Base-by-base conservation (phyloP, 2,888 invertebrate genomes). In the Oxycera nigricornis region DNA sequence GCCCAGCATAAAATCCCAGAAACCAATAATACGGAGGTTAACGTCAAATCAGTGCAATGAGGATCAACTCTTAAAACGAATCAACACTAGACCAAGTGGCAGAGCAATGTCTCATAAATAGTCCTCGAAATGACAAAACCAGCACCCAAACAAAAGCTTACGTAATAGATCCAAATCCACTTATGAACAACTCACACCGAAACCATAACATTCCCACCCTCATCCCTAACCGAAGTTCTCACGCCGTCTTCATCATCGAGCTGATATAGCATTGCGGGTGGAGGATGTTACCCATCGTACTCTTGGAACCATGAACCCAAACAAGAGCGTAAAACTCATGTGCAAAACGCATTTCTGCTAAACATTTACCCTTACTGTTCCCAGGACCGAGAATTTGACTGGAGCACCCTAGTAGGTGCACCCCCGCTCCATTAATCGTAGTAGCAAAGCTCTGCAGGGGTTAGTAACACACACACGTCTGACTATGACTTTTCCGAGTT, bases 121-220 rank as follows among this genome's bases (percentile, higher is more conserved):
- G 75, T 70, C 73, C 70, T 62, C 57, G 39, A 75, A 74, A 57
- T 75, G 75, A 75, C 75, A 75, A 73, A 65, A 57, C 67, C 76
- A 74, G 68, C 74, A 76, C 76, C 76, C 74, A 76, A 76, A 76
- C 76, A 76, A 76, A 76, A 76, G 74, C 74, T 76, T 74, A 76
- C 59, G 73, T 76, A 76, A 76, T 55, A 46, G 57, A 55, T 68
- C 70, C 73, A 73, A 73, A 75, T 75, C 73, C 68, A 73, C 62
- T 75, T 73, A 70, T 22, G 52, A 50, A 6, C 41, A 24, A 41
- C 67, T 35, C 70, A 9, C 14, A 26, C 26, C 28, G 17, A 14
- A 30, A 22, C 68, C 50, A 22, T 4, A 2, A 3, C 14, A 28
- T n/a, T 26, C 50, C 24, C 52, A 20, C 1, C 26, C 30, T 24